Evolutionary conservation across 2,888 invertebrate species (phyloP), one percentile per base, ranked within the genome.

Genomic region (Napeogenes sylphis): DNA sequence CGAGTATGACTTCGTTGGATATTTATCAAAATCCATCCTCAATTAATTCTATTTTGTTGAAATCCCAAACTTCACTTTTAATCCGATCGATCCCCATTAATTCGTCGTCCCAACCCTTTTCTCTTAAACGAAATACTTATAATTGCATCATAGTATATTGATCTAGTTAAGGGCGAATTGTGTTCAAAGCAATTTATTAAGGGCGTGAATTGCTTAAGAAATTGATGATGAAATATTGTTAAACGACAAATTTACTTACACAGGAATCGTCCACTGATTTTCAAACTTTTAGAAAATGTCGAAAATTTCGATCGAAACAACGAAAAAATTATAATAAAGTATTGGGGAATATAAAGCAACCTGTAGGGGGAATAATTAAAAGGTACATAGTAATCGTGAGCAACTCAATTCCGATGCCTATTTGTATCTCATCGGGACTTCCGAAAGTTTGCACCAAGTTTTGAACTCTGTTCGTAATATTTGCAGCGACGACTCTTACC

Each of bases 371-470:
- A 82, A 90, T 90, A 90, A 90, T 90, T 90, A 90, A 90, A 90
- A 90, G 89, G 86, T 86, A 80, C 76, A 83, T 84, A 78, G 85
- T 81, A 84, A 85, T 82, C 82, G 82, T 76, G 78, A 75, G 80
- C 78, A 86, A 89, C 87, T 88, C 85, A 82, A 86, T 86, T 83
- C 83, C 84, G 82, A 87, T 89, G 88, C 87, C 84, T 87, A 87
- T 90, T 89, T 86, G 87, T 84, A 85, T 82, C 86, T 85, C 87
- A 72, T 71, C 74, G 69, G 66, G 66, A 66, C 66, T 75, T 71
- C 68, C 62, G 66, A 66, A 83, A 82, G 77, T 85, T 80, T 70
- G 71, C 66, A 59, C 70, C 74, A 80, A 77, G 75, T 82, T 71
- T 63, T 67, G 71, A 85, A 85, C 81, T 84, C 84, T 76, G 79